Conservation (phyloP, 2,797 vertebrate species). For the Silurus aristotelis region DNA sequence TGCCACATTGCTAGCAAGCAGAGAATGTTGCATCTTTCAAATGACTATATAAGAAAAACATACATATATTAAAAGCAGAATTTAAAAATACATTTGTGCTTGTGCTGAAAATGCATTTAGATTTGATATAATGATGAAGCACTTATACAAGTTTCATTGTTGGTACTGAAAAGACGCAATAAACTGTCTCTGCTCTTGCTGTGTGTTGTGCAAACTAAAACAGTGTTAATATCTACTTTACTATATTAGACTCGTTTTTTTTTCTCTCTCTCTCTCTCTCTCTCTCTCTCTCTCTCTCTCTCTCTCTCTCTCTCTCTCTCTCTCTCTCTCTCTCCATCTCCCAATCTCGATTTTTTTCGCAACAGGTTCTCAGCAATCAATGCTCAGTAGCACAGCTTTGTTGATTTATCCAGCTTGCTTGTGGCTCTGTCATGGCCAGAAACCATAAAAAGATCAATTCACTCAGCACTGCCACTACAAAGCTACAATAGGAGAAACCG, state of each 20-base stretch:
- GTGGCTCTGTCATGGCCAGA: constrained; percentile 86
- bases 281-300: constrained; percentile 44
- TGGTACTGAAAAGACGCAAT: neutral
- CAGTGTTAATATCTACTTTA: neutral
- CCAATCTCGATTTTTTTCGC: constrained; percentile 50
- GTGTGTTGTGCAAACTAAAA: neutral
- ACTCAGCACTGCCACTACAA: constrained; percentile 85
- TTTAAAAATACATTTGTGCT: too few species aligned
- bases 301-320: constrained; percentile 39
- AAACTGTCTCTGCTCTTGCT: neutral
- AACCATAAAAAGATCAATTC: constrained; percentile 95
- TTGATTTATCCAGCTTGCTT: constrained; percentile 89
- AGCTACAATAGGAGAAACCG: constrained; percentile 81
- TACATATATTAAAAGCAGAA: too few species aligned
- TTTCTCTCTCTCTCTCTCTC: constrained; percentile 40
- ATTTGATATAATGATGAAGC: neutral
- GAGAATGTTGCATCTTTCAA: too few species aligned
- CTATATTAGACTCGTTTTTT: neutral
- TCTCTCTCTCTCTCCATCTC: constrained; percentile 34
- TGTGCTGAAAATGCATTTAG: neutral
- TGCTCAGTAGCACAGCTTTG: constrained; percentile 83
- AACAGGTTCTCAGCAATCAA: constrained; percentile 81
- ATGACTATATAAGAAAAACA: too few species aligned
- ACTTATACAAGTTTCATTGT: neutral
- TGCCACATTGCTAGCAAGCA: too few species aligned